Base-by-base conservation (phyloP, 2,113 vertebrate species). In the Mugil cephalus region DNA sequence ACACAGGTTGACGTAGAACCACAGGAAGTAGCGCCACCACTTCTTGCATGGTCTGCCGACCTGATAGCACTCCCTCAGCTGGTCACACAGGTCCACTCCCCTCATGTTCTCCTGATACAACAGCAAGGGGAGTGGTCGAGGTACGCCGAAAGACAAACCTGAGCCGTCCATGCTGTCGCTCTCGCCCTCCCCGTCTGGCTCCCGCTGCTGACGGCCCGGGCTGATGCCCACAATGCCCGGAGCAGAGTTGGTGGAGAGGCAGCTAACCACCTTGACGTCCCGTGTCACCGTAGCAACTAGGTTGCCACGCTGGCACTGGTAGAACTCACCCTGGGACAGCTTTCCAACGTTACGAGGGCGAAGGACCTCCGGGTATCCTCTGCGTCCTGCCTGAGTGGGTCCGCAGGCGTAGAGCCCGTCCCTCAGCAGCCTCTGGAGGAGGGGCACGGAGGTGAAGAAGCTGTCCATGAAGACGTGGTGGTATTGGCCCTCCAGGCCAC, bases 11-110 rank as follows among this genome's bases (percentile, higher is more conserved):
- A 95, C 90, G 51, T 94, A 94, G 86, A 95, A 95, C 94, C 94
- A 95, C 77, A 95, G 85, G 74, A 95, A 94, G 87, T 94, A 95
- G 84, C 94, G 93, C 94, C 94, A 95, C 94, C 94, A 95, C 85
- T 94, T 94, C 79, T 94, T 95, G 42, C 93, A 94, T 0, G 94
- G 93, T 69, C 94, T 79, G 42, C 94, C 94, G 1, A 95, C 94
- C 81, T 94, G 93, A 87, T 95, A 95, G 90, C 94, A 94, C 39
- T 94, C 94, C 53, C 94, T 90, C 66, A 95, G 91, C 90, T 94
- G 94, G 90, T 95, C 94, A 0, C 92, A 94, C 56, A 95, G 85
- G 78, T 95, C 93, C 35, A 95, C 94, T 0, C 94, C 94, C 43
- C 89, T 90, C 94, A 94, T 95, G 88, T 95, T 94, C 88, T 95